A percentile compares a stretch with the other conserved stretches of the same genome.
Evolutionary conservation across 2,888 invertebrate genomes (phyloP).

Genomic region (Plebejus anna): DNA sequence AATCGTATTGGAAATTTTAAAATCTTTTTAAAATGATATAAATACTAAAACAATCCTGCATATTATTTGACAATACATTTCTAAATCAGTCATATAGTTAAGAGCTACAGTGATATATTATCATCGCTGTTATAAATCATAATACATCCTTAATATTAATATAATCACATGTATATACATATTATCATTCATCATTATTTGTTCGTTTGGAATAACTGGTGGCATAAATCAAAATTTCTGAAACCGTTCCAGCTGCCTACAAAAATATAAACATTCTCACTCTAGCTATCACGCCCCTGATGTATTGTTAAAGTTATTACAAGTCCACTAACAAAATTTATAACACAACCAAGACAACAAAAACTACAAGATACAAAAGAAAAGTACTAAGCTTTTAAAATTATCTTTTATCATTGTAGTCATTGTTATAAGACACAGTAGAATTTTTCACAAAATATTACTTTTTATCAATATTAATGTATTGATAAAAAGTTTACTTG

Average conservation of each 20-base stretch:
- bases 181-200: conserved; percentile 35
- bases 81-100: conserved; percentile 25
- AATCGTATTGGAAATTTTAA: neutral
- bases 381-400: neutral
- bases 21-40: neutral
- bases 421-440: neutral
- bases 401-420: neutral
- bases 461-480: neutral
- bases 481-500: neutral
- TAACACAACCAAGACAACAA: neutral
- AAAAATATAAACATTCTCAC: conserved; percentile 25
- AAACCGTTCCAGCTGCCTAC: conserved; percentile 32
- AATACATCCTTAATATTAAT: conserved; percentile 36
- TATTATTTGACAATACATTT: conserved; percentile 7
- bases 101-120: neutral
- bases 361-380: neutral
- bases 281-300: conserved; percentile 10
- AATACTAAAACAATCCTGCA: neutral
- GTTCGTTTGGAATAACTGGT: conserved; percentile 38
- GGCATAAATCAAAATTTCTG: conserved; percentile 36
- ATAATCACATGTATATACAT: conserved; percentile 35
- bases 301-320: neutral
- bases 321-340: neutral
- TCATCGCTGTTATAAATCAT: conserved; percentile 30
- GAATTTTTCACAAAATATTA: neutral